These are phyloP conservation scores for Stenoptilia bipunctidactyla DNA, from an alignment of 2,888 invertebrate species.

Conservation along the genomic window DNA sequence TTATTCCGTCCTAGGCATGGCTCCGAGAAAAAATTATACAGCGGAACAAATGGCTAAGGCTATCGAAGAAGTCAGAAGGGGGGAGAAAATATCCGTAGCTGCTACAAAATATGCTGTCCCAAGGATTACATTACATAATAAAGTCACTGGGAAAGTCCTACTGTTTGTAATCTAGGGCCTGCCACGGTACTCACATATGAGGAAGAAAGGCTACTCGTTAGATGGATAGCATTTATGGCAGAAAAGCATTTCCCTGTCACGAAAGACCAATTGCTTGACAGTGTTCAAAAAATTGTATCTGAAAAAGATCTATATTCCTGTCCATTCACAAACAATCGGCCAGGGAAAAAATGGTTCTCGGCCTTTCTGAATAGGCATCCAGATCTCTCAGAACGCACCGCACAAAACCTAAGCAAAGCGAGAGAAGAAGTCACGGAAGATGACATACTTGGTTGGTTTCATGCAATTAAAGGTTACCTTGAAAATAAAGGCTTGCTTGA, in stretches of 20 bases:
- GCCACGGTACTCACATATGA: constrained; percentile 8
- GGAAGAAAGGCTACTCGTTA: constrained; percentile 13
- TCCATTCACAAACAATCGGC: constrained; percentile 23
- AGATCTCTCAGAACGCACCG: constrained; percentile 6
- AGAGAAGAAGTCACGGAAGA: constrained; percentile 13
- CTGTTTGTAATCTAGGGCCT: constrained; percentile 9
- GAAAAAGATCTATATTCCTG: constrained; percentile 2
- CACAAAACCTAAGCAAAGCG: too few relatives aligned
- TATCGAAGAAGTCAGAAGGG: constrained; percentile 13
- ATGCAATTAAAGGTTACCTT: constrained; percentile 9
- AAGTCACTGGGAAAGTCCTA: constrained; percentile 14
- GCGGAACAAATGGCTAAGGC: constrained; percentile 14
- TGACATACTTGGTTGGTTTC: constrained; percentile 11
- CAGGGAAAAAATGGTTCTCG: constrained; percentile 31
- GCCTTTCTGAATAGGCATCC: too few relatives aligned
- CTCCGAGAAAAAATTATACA: constrained; percentile 12
- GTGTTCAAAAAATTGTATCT: constrained; percentile 20
- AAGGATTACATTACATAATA: constrained; percentile 14
- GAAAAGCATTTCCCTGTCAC: constrained; percentile 26
- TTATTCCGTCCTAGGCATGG: constrained; percentile 11
- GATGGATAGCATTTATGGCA: constrained; percentile 20
- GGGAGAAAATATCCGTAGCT: constrained; percentile 9
- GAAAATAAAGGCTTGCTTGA: too few relatives aligned
- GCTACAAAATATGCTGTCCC: constrained; percentile 13
- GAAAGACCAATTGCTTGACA: constrained; percentile 23